phyloP scores from a whole-genome alignment of 2,113 vertebrate species.

The Xiphorhynchus elegans region DNA sequence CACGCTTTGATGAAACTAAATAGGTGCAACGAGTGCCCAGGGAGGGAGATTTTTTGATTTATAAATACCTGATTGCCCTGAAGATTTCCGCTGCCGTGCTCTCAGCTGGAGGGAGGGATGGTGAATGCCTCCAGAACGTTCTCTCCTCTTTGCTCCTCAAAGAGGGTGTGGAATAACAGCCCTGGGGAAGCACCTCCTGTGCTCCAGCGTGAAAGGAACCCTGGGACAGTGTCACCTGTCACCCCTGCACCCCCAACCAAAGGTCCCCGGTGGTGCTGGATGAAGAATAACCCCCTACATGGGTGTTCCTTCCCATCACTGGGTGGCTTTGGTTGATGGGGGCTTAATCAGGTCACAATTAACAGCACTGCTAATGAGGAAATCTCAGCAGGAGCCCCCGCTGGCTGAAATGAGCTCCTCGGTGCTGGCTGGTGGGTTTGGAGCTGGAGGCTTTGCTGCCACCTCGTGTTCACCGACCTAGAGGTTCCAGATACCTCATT shows the following conservation, averaged over 20 bases:
- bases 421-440: neutral
- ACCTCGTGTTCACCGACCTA: slow-evolving; percentile 39
- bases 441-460: slow-evolving; percentile 61
- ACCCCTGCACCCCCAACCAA: neutral
- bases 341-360: neutral
- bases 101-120: neutral
- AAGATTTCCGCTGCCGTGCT: neutral
- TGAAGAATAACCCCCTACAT: neutral
- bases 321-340: fast-evolving
- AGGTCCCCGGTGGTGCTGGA: neutral
- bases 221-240: neutral
- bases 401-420: neutral
- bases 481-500: neutral
- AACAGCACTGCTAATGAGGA: neutral
- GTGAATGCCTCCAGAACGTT: neutral
- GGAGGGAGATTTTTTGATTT: neutral
- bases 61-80: neutral
- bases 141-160: neutral
- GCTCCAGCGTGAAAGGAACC: fast-evolving
- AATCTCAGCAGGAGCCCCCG: neutral
- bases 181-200: neutral
- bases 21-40: neutral
- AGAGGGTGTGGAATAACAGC: neutral
- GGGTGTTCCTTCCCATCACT: neutral
- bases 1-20: fast-evolving